These are phyloP conservation scores for Climacteris rufus DNA, from an alignment of 2,113 vertebrate species.

Conservation along the genomic window DNA sequence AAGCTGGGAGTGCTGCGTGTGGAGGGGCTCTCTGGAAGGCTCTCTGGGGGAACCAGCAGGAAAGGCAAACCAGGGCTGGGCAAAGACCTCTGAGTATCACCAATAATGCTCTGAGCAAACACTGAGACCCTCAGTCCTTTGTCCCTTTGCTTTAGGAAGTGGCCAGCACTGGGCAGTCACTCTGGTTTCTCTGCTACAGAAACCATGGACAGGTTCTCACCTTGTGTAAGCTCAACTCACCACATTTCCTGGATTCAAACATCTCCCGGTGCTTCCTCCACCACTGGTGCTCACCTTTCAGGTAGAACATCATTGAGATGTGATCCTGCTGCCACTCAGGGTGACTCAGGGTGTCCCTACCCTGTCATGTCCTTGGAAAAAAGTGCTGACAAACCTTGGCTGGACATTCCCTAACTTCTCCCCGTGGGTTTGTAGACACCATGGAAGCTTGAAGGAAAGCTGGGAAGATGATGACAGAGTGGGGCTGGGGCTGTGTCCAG, in stretches of 20 bases:
- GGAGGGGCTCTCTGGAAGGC: background rate
- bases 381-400: fast-evolving
- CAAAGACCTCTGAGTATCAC: background rate
- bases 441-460: background rate
- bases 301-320: fast-evolving
- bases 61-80: background rate
- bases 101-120: background rate
- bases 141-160: background rate
- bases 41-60: background rate
- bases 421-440: background rate
- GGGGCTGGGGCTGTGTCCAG: background rate
- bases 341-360: background rate
- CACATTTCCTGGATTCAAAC: background rate
- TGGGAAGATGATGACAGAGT: background rate
- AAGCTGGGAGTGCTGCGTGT: background rate
- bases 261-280: background rate
- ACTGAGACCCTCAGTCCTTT: background rate
- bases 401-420: background rate
- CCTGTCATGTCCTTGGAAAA: background rate
- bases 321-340: background rate
- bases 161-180: fast-evolving
- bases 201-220: fast-evolving
- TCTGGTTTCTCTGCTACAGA: fast-evolving
- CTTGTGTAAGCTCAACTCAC: background rate
- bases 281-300: background rate